A percentile compares a stretch with the other conserved stretches of the same genome.
phyloP scores from a whole-genome alignment of 53 echinoderm and acorn worm species.

The Antedon mediterranea region DNA sequence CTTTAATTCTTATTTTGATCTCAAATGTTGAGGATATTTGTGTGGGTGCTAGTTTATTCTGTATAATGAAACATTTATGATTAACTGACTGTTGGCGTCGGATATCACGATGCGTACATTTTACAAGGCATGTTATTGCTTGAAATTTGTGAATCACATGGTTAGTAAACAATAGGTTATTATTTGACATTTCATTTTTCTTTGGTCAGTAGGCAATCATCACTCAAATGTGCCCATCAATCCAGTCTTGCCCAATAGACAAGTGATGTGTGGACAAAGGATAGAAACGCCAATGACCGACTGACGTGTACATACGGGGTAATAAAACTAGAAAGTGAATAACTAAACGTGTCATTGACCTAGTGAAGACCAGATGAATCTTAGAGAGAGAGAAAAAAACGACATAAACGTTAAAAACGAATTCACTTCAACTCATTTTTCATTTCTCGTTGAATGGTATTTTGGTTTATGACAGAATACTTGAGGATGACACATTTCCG shows the following conservation, averaged over 20 bases:
- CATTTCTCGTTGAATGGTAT: not conserved
- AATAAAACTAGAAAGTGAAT: conserved; percentile 1
- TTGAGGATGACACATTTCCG: not conserved
- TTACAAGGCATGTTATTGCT: not conserved
- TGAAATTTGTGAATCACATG: not conserved
- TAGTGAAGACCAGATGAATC: not conserved
- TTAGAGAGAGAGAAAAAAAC: not conserved
- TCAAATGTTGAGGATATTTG: no score
- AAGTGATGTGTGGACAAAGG: conserved; percentile 1
- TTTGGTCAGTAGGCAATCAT: not conserved
- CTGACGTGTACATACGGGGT: not conserved
- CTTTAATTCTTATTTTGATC: no score
- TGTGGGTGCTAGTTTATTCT: no score
- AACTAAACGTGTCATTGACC: not conserved
- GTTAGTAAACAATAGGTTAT: not conserved
- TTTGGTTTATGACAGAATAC: not conserved
- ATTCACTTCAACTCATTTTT: not conserved
- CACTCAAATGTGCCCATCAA: not conserved
- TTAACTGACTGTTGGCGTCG: no score
- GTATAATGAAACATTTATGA: no score
- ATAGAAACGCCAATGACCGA: not conserved
- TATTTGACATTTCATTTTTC: not conserved
- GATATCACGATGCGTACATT: no score
- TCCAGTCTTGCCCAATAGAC: not conserved
- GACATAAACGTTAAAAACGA: not conserved